Evolutionary conservation across 2,797 vertebrate genomes (phyloP).

Genomic region (Uromys caudimaculatus): DNA sequence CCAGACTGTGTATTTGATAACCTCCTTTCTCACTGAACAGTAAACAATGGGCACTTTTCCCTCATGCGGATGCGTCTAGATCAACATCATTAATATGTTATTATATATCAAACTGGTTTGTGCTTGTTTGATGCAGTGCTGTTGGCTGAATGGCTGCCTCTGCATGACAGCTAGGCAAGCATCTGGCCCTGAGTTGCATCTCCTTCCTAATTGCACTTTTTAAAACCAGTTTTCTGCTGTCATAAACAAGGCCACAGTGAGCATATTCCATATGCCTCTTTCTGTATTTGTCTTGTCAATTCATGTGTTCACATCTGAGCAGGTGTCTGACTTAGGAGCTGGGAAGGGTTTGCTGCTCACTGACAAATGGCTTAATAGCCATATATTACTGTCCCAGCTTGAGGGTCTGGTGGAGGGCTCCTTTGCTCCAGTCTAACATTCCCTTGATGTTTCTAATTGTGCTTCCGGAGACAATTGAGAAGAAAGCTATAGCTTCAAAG

Average conservation of each 20-base stretch:
- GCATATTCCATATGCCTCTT: not conserved
- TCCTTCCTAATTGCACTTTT: not conserved
- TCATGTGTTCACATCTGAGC: not conserved
- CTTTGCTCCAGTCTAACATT: not conserved
- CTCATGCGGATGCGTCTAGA: not conserved
- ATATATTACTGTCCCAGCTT: too few relatives aligned
- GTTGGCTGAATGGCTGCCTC: not conserved
- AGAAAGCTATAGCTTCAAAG: not conserved
- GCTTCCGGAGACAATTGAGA: not conserved
- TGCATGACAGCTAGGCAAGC: not conserved
- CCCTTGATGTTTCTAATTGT: accelerated
- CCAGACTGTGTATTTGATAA: not conserved
- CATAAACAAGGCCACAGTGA: not conserved
- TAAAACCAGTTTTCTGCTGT: not conserved
- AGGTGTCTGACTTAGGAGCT: not conserved
- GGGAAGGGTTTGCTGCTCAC: not conserved
- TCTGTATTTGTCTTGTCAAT: not conserved
- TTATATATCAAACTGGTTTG: not conserved
- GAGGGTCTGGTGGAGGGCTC: not conserved
- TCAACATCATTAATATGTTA: too few relatives aligned
- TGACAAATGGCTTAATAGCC: not conserved
- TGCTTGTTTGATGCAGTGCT: not conserved
- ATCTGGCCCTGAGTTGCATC: not conserved
- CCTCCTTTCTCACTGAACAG: not conserved
- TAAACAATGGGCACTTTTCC: not conserved